These are phyloP conservation scores for Sebastes glaucus DNA, from an alignment of 2,797 vertebrate genomes.

Conservation along the genomic window DNA sequence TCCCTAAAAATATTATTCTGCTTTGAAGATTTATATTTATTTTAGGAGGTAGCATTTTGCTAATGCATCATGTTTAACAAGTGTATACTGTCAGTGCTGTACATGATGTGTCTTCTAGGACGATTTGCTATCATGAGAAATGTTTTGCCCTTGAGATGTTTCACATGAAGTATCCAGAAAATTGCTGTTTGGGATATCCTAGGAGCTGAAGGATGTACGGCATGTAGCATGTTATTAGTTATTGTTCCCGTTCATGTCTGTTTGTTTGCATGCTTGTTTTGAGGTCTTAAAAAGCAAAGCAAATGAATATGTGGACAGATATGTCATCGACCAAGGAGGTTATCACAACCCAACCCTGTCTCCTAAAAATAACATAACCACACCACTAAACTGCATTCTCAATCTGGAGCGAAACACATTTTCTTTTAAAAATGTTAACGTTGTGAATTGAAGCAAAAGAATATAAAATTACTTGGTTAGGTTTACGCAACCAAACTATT, in stretches of 20 bases:
- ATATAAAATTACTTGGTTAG: no score
- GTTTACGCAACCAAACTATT: no score
- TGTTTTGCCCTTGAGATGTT: background rate
- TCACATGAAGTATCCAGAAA: slow-evolving; percentile 35
- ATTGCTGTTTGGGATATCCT: slow-evolving; percentile 43
- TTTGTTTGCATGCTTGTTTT: slow-evolving; percentile 1
- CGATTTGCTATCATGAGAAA: slow-evolving; percentile 6
- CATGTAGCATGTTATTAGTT: slow-evolving; percentile 21
- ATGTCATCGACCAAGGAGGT: background rate
- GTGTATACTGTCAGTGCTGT: background rate
- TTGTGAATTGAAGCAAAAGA: no score
- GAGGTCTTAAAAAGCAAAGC: background rate
- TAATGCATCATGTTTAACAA: background rate
- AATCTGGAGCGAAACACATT: no score
- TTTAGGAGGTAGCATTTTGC: background rate
- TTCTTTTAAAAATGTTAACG: no score
- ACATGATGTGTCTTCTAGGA: background rate
- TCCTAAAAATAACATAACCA: background rate
- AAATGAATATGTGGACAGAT: background rate
- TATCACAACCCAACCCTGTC: background rate
- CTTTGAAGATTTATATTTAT: background rate
- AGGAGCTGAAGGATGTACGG: slow-evolving; percentile 10
- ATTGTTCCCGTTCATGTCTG: background rate
- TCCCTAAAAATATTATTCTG: background rate
- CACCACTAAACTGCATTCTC: background rate